Base-by-base conservation (phyloP, 2,888 invertebrate species). In the Anthoptus insignis region DNA sequence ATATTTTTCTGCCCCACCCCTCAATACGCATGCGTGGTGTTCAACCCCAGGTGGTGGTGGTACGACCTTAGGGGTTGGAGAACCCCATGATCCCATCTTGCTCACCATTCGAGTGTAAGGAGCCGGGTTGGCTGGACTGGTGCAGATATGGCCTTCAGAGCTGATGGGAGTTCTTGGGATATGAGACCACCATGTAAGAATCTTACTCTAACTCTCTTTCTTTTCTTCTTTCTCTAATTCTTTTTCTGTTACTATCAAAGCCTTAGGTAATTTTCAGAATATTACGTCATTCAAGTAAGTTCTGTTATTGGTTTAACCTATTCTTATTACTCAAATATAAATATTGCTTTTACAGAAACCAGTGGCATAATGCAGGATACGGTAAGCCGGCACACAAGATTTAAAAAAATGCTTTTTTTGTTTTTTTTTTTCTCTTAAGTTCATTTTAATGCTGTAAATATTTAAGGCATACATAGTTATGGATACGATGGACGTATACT, bases 1-100 rank as follows among this genome's bases (percentile, higher is more conserved):
- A 92, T 92, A 92, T 81, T 81, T 76, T 77, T 76, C 80, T 79
- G 86, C 88, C 89, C 89, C 89, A 86, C 88, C 87, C 83, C 72
- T 67, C 45, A 73, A 70, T 67, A 82, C 92, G 92, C 92, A 91
- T 91, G 93, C 91, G 91, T 88, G 81, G 76, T 86, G 81, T 70
- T 81, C 74, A 68, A 76, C 73, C 81, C 81, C 82, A 83, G 83
- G 83, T 91, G 89, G 91, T 91, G 86, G 86, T 90, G 88, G 84
- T 81, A 81, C 78, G 76, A 76, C 83, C 86, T 83, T 81, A 76
- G 79, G 81, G 82, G 78, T 79, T 82, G 80, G 81, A 81, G 82
- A 76, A 80, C 76, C 81, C 83, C 82, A 82, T 76, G 83, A 77
- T 78, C 71, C 71, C 71, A 81, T 76, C 80, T 83, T 81, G 81